Evolutionary conservation across 1,140 invertebrate genomes (phyloP), one percentile per base, ranked within the genome.

Genomic region (Physella acuta): DNA sequence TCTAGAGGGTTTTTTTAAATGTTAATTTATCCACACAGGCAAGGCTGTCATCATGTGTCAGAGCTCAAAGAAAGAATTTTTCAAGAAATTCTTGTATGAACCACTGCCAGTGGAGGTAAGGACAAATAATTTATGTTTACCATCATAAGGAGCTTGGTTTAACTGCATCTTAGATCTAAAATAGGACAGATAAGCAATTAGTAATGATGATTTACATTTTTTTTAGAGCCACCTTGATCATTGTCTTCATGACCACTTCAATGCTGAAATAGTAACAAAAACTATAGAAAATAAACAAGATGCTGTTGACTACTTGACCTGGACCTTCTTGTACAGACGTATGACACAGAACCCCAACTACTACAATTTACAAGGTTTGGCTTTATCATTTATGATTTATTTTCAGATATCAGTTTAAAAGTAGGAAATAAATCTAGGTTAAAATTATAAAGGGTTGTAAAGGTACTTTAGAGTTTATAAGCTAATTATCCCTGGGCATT

Each of bases 241-340:
- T 80, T 90, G 93, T 74, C 87, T 99, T 2, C 97, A 99, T 84
- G 97, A 99, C 88, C 98, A 99, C 86, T 98, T 99, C 83, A 99
- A 99, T 87, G 97, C 98, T 0, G 98, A 99, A 87, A 97, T 99
- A 64, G 97, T 99, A 0, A 99, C 97, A 0, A 98, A 99, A 87
- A 99, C 97, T 0, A 97, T 99, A 81, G 97, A 99, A 85, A 99
- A 99, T 86, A 99, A 99, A 85, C 98, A 99, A 84, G 98, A 99
- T 85, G 96, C 97, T 0, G 97, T 99, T 0, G 98, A 99, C 87
- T 99, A 99, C 80, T 87, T 99, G 1, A 99, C 98, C 0, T 99
- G 98, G 97, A 99, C 97, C 0, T 98, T 99, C 87, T 85, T 99
- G 0, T 99, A 99, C 81, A 88, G 97, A 20, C 86, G 98, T 70